Evolutionary conservation across 2,888 invertebrate genomes (phyloP), one percentile per base, ranked within the genome.

Genomic region (Rhimphoctona megacephalus): DNA sequence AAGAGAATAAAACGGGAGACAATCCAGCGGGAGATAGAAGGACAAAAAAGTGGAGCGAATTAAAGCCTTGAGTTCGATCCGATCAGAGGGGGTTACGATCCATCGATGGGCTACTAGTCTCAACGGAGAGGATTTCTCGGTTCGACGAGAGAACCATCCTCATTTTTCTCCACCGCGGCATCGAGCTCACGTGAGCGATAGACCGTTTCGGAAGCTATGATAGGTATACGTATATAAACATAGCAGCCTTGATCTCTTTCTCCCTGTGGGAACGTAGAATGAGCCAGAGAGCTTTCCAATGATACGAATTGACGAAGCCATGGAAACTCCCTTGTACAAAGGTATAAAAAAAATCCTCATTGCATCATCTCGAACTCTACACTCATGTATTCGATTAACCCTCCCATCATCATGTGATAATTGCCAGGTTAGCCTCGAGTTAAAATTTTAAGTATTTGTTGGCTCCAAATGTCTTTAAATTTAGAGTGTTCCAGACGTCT

Each of bases 101-200:
- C 72, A 83, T 86, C 83, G 85, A 80, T 49, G 61, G 80, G 80
- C 49, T 64, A 64, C 80, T 83, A 80, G 83, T 83, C 80, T 86
- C 85, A 74, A 72, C 79, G 80, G 83, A 39, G 80, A 86, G 83
- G 70, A 83, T 79, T 83, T 66, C 66, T 70, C 76, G 70, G 43
- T 83, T 86, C 79, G 79, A 82, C 72, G 67, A 67, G 74, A 74
- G 70, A 77, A 66, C 82, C 66, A 80, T 86, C 85, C 80, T 83
- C 83, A 86, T 86, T 86, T 86, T 86, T 86, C 85, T 86, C 80
- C n/a, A 22, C 67, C 61, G 67, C 67, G 25, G 81, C 39, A 57
- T 69, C 61, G 80, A 64, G 72, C 80, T 81, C 72, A 25, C 61
- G 69, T 81, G 80, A 81, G 80, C 80, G 80, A 81, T 81, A 81